Evolutionary conservation across 2,113 vertebrate genomes (phyloP).

Genomic region (Microtus ochrogaster): DNA sequence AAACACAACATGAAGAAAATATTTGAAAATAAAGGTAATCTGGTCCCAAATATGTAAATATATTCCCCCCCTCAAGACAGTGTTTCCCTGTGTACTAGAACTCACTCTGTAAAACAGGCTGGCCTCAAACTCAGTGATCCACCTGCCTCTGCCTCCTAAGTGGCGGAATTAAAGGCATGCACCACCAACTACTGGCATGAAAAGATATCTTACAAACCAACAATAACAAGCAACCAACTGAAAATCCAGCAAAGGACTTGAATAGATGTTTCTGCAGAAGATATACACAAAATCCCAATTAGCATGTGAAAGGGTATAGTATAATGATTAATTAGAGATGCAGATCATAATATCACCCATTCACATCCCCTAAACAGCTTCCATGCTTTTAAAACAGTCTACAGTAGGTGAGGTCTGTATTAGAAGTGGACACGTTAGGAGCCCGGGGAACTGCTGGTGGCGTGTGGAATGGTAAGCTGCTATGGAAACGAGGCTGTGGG

Average conservation of each 20-base stretch:
- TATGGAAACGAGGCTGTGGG: neutral
- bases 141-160: too few species aligned
- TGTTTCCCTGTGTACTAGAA: too few species aligned
- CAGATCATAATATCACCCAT: neutral
- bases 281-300: neutral
- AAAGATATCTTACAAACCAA: neutral
- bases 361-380: neutral
- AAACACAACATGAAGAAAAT: neutral
- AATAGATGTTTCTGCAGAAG: neutral
- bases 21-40: neutral
- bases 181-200: too few species aligned
- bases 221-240: neutral
- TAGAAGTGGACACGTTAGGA: neutral
- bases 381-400: neutral
- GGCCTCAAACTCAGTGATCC: too few species aligned
- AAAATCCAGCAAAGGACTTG: neutral
- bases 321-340: neutral
- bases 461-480: neutral
- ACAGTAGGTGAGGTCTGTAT: neutral
- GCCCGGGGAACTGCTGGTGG: neutral
- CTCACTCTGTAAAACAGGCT: too few species aligned
- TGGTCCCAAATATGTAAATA: neutral
- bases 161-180: too few species aligned
- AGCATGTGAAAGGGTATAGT: neutral
- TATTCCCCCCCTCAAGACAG: too few species aligned